A percentile compares a stretch with the other conserved stretches of the same genome.
Evolutionary conservation across 1,140 invertebrate species (phyloP).

Genomic region (Bradysia coprophila): DNA sequence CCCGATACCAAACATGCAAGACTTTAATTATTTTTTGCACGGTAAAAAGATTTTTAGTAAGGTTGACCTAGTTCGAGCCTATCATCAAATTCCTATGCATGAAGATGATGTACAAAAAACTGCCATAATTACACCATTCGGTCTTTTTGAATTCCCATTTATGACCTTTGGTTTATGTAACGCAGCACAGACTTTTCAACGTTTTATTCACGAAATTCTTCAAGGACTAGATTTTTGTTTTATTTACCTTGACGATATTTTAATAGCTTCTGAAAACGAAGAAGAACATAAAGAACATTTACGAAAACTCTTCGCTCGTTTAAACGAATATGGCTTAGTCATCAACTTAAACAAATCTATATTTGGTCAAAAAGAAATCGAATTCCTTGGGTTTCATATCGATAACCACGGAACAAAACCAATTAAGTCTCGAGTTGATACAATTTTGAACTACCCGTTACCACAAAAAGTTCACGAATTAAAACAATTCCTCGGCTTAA

Average conservation of each 20-base stretch:
- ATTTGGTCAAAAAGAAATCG: too few relatives aligned
- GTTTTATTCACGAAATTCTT: slow-evolving; percentile 26
- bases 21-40: slow-evolving; percentile 16
- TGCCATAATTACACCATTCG: slow-evolving; percentile 20
- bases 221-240: slow-evolving; percentile 16
- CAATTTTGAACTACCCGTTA: background rate
- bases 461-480: background rate
- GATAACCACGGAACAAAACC: too few relatives aligned
- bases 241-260: slow-evolving; percentile 31
- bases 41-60: slow-evolving; percentile 16
- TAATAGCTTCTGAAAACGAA: slow-evolving; percentile 16
- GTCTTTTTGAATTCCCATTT: slow-evolving; percentile 18
- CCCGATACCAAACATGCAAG: slow-evolving; percentile 15
- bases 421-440: too few relatives aligned
- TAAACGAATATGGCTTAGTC: too few relatives aligned
- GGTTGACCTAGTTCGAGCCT: slow-evolving; percentile 25
- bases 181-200: slow-evolving; percentile 28
- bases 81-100: slow-evolving; percentile 23
- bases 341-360: too few relatives aligned
- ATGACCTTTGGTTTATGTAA: slow-evolving; percentile 28
- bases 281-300: slow-evolving; percentile 15
- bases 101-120: slow-evolving; percentile 19
- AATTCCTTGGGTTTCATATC: too few relatives aligned
- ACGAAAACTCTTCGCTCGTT: too few relatives aligned
- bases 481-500: background rate